Conservation (phyloP, 2,888 invertebrate genomes). For the Meliscaeva auricollis region DNA sequence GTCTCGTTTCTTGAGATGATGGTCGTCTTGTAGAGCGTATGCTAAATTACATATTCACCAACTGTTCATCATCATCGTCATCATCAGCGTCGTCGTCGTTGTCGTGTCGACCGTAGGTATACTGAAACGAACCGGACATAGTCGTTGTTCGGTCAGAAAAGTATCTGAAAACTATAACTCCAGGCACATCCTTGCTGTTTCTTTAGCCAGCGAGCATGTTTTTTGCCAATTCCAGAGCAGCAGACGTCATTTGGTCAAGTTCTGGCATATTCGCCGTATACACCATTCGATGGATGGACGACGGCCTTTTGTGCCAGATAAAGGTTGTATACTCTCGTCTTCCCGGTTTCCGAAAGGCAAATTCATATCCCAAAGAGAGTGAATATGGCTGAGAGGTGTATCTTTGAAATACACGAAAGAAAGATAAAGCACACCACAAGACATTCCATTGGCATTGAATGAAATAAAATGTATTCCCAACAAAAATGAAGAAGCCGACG, state of each 20-base stretch:
- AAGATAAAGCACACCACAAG: constrained; percentile 73
- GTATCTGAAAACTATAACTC: constrained; percentile 61
- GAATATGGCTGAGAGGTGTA: constrained; percentile 21
- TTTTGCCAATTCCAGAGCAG: constrained; percentile 45
- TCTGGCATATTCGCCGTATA: not conserved
- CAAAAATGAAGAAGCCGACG: constrained; percentile 71
- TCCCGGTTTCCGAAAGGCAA: constrained; percentile 49
- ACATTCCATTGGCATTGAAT: constrained; percentile 60
- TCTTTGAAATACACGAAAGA: constrained; percentile 45
- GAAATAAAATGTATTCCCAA: constrained; percentile 72
- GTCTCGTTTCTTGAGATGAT: constrained; percentile 19
- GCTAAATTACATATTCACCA: constrained; percentile 73
- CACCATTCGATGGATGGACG: constrained; percentile 17
- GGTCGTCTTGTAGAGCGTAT: constrained; percentile 44
- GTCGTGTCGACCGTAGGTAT: constrained; percentile 2
- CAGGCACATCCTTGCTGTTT: constrained; percentile 54
- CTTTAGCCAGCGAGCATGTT: constrained; percentile 32
- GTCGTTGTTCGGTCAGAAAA: constrained; percentile 23
- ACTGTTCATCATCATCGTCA: constrained; percentile 72
- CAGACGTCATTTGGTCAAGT: constrained; percentile 70
- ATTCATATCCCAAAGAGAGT: constrained; percentile 4
- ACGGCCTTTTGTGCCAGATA: constrained; percentile 44
- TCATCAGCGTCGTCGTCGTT: constrained; percentile 21
- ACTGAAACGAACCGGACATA: constrained; percentile 5
- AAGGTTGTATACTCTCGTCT: constrained; percentile 21